Evolutionary conservation across 2,888 invertebrate genomes (phyloP).

Genomic region (Exocentrus adspersus): DNA sequence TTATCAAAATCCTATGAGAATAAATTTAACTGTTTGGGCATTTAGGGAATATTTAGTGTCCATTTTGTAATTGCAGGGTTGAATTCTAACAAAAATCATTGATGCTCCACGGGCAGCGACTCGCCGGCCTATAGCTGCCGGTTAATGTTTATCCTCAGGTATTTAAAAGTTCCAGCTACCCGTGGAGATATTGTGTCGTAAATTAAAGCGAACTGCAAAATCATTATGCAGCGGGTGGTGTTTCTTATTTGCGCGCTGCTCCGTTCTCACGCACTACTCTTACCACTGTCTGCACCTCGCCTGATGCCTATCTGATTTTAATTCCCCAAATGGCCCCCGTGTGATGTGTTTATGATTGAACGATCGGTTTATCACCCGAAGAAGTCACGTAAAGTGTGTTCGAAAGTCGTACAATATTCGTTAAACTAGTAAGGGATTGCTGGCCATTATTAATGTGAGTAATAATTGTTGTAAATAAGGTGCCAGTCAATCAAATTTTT

Average conservation of each 20-base stretch:
- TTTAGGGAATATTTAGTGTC: too few relatives aligned
- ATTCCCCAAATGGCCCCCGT: conserved; percentile 5
- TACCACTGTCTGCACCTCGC: conserved; percentile 34
- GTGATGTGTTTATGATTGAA: conserved; percentile 4
- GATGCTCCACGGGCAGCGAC: not conserved
- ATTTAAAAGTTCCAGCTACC: conserved; percentile 46
- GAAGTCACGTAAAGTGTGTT: not conserved
- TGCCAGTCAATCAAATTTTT: too few relatives aligned
- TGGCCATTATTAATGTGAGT: too few relatives aligned
- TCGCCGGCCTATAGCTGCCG: not conserved
- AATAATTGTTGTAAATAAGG: too few relatives aligned
- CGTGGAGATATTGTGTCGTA: conserved; percentile 49
- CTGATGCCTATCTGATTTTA: not conserved
- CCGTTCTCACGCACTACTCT: conserved; percentile 38
- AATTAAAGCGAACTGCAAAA: conserved; percentile 50
- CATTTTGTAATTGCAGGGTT: too few relatives aligned
- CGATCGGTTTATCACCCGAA: not conserved
- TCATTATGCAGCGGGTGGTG: conserved; percentile 45
- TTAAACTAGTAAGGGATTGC: too few relatives aligned
- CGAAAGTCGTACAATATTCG: too few relatives aligned
- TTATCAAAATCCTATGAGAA: too few relatives aligned
- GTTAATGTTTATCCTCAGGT: conserved; percentile 43
- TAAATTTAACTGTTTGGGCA: too few relatives aligned
- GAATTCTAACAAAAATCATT: not conserved
- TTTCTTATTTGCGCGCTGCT: conserved; percentile 35